Evolutionary conservation across 2,797 vertebrate species (phyloP), one percentile per base, ranked within the genome.

Genomic region (Halcyon chelicuti): DNA sequence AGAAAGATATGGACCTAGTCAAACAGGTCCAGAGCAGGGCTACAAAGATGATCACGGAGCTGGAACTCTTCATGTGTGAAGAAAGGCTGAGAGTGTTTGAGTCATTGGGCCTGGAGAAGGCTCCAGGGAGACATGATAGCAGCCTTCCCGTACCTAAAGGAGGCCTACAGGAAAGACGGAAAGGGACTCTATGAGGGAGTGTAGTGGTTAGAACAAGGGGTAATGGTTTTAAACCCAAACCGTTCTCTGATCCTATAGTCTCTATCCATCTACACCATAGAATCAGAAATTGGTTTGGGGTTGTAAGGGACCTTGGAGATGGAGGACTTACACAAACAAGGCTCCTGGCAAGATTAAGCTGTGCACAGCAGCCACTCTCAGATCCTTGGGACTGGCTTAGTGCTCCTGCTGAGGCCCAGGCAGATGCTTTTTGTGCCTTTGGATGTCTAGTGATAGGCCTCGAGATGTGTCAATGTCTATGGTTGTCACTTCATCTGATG

Each of bases 291-390:
- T 19, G 16, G 17, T 54, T 60, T 39, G 58, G 16, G 60, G 20
- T 60, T 60, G 35, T 23, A 16, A 62, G 19, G 18, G 37, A 62
- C 16, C 39, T 42, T 28, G 19, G 31, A 62, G 37, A 3, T 5
- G 17, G 44, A 78, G 31, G 26, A 35, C 33, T 15, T 5, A 3
- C 2, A 10, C 40, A 35, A 31, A 26, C 3, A 4, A 18, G 16
- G 65, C 23, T 75, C 18, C 22, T 9, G 2, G 13, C 9, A 8
- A 35, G 35, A 19, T 29, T 28, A 14, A 18, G 46, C 58, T 16
- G 23, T 2, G 22, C 12, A 3, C 72, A 52, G 44, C 6, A 0
- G 14, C 29, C 9, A 6, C 23, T 1, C 0, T 1, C 0, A 2
- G 11, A 2, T 18, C 37, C 26, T 28, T 0, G 0, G 54, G 72